Percentiles rank a stretch among this genome's conserved stretches.
Evolutionary conservation across 2,113 vertebrate genomes (phyloP).

Genomic region (Willisornis vidua): DNA sequence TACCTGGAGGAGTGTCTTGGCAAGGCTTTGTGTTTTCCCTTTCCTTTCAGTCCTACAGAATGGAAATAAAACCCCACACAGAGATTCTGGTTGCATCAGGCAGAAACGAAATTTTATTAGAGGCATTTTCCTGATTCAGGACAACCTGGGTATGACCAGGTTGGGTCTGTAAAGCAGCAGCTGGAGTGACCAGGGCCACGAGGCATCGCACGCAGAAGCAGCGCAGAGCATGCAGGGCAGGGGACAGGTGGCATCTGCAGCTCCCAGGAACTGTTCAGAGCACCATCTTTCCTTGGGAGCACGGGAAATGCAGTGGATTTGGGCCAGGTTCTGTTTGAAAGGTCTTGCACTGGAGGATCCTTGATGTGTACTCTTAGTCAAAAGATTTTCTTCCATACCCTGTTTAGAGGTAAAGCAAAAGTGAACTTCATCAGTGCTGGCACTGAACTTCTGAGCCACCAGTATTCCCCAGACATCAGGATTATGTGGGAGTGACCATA

Average conservation of each 20-base stretch:
- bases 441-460: neutral
- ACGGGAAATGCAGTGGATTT: neutral
- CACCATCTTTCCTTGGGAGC: neutral
- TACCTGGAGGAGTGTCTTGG: neutral
- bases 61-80: neutral
- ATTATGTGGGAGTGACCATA: neutral
- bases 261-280: neutral
- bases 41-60: neutral
- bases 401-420: neutral
- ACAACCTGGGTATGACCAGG: neutral
- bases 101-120: conserved; percentile 61
- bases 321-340: neutral
- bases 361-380: neutral
- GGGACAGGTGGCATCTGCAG: neutral
- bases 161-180: neutral
- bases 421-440: neutral
- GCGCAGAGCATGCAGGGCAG: neutral
- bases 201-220: neutral
- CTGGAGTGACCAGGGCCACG: neutral
- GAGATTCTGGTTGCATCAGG: conserved; percentile 38
- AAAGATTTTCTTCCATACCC: conserved; percentile 53
- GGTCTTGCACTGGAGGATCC: neutral
- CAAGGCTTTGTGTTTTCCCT: neutral
- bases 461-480: neutral
- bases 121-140: neutral